These are phyloP conservation scores for Furcifer pardalis DNA, from an alignment of 2,797 vertebrate species.

Conservation along the genomic window DNA sequence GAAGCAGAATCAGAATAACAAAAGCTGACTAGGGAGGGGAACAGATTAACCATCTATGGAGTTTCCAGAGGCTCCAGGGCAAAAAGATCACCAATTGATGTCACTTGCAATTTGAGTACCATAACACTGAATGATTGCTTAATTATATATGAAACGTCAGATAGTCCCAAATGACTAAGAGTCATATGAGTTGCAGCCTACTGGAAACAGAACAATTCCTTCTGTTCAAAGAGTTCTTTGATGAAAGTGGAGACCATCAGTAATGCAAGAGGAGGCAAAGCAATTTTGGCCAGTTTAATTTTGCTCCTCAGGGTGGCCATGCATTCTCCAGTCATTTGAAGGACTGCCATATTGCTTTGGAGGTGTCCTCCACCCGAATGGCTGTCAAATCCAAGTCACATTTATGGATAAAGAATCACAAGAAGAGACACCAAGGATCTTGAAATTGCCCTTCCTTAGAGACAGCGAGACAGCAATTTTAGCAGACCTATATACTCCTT, in stretches of 20 bases:
- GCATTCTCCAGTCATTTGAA: no score
- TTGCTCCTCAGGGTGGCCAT: background rate
- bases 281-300: background rate
- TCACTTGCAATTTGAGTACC: background rate
- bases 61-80: background rate
- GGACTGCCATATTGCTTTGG: no score
- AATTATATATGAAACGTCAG: background rate
- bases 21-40: background rate
- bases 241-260: background rate
- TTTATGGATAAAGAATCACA: no score
- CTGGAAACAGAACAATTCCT: background rate
- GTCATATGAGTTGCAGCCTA: background rate
- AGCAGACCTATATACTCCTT: no score
- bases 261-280: background rate
- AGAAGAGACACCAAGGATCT: no score
- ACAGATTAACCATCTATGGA: background rate
- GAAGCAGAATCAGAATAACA: background rate
- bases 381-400: no score
- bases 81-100: background rate
- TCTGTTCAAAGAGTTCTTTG: background rate
- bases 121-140: background rate
- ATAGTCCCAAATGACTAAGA: background rate
- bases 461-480: no score
- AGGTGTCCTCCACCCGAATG: no score
- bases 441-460: no score